Evolutionary conservation across 2,888 invertebrate genomes (phyloP), one percentile per base, ranked within the genome.

Genomic region (Stenoptilia bipunctidactyla): DNA sequence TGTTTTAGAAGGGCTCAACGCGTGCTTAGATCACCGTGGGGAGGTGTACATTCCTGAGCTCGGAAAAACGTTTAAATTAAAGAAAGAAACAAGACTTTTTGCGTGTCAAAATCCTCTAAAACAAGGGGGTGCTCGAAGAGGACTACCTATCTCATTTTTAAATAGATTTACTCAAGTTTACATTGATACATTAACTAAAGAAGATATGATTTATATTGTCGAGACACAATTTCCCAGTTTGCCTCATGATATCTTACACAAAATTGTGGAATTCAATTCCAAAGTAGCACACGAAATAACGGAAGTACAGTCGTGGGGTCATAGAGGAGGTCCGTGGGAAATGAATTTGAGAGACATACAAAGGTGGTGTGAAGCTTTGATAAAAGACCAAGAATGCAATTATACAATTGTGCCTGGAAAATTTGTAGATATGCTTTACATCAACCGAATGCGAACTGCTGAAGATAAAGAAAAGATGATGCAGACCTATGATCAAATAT

Each of bases 1-100:
- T 0, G 98, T 99, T 0, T 82, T 99, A 10, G 99, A 99, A 85
- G 99, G 98, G 15, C 86, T 99, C 2, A 99, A 99, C 66, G 98
- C 99, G 0, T 98, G 98, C 58, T 87, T 99, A 41, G 99, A 99
- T 85, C 99, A 99, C 66, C 87, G 99, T 55, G 96, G 96, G 1
- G 96, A 97, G 76, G 90, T 99, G 14, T 99, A 88, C 63, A 92
- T 99, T 42, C 97, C 99, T 0, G 99, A 99, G 76, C 80, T 99
- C 9, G 94, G 92, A 37, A 90, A 89, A 68, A 92, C 91, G 0
- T 98, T 98, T 63, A 84, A 87, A 45, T 88, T 98, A 0, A 90
- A 86, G 59, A 68, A 77, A 41, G 86, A 89, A 51, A 97, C 97
- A 0, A 89, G 93, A 51, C 87, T 99, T 38, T 99, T 99, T 69